Percentiles rank a stretch among this genome's conserved stretches.
Evolutionary conservation across 2,888 invertebrate genomes (phyloP).

Genomic region (Lepetodrilus schrolli): DNA sequence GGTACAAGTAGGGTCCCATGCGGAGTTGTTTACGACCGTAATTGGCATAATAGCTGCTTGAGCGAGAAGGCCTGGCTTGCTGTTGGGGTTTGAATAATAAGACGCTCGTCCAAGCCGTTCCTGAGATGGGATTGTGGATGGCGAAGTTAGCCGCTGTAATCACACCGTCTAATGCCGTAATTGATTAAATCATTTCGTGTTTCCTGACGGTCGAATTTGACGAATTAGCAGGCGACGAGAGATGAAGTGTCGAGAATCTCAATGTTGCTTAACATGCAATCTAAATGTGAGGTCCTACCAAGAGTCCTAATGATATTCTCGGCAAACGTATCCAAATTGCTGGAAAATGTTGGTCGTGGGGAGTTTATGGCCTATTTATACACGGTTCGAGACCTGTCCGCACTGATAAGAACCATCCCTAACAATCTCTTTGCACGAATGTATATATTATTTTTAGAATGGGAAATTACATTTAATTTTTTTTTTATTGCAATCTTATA

Average conservation of each 20-base stretch:
- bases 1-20: not conserved
- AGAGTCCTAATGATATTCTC: not conserved
- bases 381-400: too few relatives aligned
- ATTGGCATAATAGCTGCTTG: conserved; percentile 27
- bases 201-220: not conserved
- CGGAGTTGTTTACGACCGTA: conserved; percentile 18
- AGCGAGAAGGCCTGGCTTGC: not conserved
- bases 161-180: conserved; percentile 24
- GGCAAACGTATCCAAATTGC: not conserved
- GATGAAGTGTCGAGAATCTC: conserved; percentile 22
- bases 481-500: too few relatives aligned
- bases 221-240: conserved; percentile 12
- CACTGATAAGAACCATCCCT: too few relatives aligned
- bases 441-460: too few relatives aligned
- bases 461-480: too few relatives aligned
- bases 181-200: conserved; percentile 19
- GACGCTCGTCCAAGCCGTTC: not conserved
- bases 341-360: too few relatives aligned
- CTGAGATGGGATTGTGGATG: not conserved
- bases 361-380: too few relatives aligned
- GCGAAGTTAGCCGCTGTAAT: not conserved
- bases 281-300: not conserved
- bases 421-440: too few relatives aligned
- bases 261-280: not conserved
- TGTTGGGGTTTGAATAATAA: not conserved